Percentiles rank a stretch among this genome's conserved stretches.
These are phyloP conservation scores for Ceratitis capitata DNA, from an alignment of 1,140 invertebrate species.

Conservation along the genomic window DNA sequence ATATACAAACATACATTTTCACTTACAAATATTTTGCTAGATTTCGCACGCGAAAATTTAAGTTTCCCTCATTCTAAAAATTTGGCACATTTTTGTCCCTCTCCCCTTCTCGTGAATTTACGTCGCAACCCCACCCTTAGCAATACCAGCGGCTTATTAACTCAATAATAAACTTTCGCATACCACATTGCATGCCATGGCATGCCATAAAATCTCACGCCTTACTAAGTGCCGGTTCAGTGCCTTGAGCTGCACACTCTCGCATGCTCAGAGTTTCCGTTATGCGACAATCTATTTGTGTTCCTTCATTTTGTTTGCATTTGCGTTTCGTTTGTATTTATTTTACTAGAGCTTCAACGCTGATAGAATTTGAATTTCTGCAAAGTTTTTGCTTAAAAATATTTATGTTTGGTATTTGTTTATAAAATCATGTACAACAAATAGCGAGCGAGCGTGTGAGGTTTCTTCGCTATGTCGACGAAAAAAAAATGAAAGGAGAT, in stretches of 20 bases:
- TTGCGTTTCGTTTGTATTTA: neutral
- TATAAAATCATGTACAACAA: neutral
- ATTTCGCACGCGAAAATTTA: neutral
- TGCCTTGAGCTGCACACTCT: neutral
- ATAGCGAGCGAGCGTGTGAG: neutral
- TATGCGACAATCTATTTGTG: neutral
- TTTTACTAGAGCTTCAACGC: too few species aligned
- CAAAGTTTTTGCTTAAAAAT: neutral
- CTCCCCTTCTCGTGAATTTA: neutral
- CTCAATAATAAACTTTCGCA: slow-evolving; percentile 3
- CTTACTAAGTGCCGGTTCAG: neutral
- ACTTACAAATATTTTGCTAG: neutral
- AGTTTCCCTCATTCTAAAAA: neutral
- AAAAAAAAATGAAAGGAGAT: neutral
- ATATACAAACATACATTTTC: neutral
- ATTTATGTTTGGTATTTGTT: neutral
- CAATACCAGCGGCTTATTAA: neutral
- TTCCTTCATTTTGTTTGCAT: neutral
- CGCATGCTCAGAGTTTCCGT: neutral
- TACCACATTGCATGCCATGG: neutral
- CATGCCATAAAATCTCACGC: neutral
- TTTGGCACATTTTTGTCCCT: too few species aligned
- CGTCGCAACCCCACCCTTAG: neutral
- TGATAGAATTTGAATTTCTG: neutral
- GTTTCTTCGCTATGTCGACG: neutral